Evolutionary conservation across 1,140 invertebrate genomes (phyloP).

Genomic region (Drosophila saltans): DNA sequence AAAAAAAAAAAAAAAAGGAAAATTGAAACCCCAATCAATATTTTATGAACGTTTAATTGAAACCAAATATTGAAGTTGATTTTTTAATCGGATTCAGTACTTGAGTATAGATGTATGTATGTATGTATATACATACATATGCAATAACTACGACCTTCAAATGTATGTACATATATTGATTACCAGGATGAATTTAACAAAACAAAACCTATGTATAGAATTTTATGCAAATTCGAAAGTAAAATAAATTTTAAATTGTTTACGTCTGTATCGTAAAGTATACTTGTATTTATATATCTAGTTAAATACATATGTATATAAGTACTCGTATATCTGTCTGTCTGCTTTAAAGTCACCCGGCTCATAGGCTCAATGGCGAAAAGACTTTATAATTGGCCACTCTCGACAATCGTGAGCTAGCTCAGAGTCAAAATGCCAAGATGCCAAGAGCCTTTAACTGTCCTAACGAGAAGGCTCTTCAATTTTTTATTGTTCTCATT

Average conservation of each 20-base stretch:
- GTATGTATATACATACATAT: too few species aligned
- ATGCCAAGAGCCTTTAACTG: slow-evolving; percentile 12
- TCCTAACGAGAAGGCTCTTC: slow-evolving; percentile 1
- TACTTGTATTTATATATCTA: neutral
- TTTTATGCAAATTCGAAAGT: too few species aligned
- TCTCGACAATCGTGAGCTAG: slow-evolving; percentile 7
- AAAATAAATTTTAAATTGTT: neutral
- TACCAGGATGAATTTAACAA: too few species aligned
- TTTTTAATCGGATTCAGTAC: too few species aligned
- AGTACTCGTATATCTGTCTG: neutral
- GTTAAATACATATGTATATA: neutral
- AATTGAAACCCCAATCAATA: too few species aligned
- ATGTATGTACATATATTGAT: too few species aligned
- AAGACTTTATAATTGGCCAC: slow-evolving; percentile 7
- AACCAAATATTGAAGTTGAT: too few species aligned
- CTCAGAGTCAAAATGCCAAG: slow-evolving; percentile 10
- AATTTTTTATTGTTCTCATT: slow-evolving; percentile 13
- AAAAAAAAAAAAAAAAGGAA: too few species aligned
- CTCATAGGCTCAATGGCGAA: neutral
- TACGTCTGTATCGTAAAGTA: neutral
- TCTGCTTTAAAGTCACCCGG: neutral
- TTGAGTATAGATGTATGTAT: too few species aligned
- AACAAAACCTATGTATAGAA: too few species aligned
- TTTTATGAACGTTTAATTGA: too few species aligned
- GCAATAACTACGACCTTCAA: too few species aligned